Base-by-base conservation (phyloP, 2,113 vertebrate genomes). In the Peucedramus taeniatus region DNA sequence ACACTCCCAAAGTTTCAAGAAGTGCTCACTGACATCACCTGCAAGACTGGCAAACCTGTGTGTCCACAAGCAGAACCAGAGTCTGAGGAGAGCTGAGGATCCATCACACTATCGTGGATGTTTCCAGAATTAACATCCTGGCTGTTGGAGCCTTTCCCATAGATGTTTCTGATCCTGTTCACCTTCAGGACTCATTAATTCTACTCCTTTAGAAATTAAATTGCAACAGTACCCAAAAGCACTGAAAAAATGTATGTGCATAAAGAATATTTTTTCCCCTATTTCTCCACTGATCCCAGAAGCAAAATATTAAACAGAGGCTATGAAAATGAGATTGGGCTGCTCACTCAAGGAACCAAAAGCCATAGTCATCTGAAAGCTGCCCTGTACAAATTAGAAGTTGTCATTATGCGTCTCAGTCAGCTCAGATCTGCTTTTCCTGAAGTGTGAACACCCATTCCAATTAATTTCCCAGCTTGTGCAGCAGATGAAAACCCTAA, bases 401-500 rank as follows among this genome's bases (percentile, higher is more conserved):
- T 42, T 90, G 83, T 69, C 71, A 66, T 24, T 70, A 20, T 57
- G 31, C 88, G 20, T 49, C 33, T 83, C 87, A 87, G 33, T 45
- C 61, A 83, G 39, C 61, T 88, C 57, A 78, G 57, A 68, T 81
- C 42, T 74, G 6, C 71, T 79, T 56, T 31, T 27, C 20, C 42
- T 92, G 56, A 59, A 87, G 44, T 47, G 39, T 77, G 77, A 94
- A 74, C 57, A 54, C 44, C 10, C 57, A 75, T 95, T 72, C 44
- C 69, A 92, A 85, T 85, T 87, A 87, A 89, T 83, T 87, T 69
- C 51, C 30, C 70, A 60, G 75, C 33, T 61, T 76, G 33, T 47
- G 39, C 51, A 82, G 66, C 65, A 71, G 86, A 77, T 80, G 59
- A 88, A 95, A 83, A 47, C 31, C 44, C 53, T 93, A 83, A 94